Percentiles rank a stretch among this genome's conserved stretches.
These are phyloP conservation scores for Osmoderma eremita DNA, from an alignment of 2,888 invertebrate species.

Conservation along the genomic window DNA sequence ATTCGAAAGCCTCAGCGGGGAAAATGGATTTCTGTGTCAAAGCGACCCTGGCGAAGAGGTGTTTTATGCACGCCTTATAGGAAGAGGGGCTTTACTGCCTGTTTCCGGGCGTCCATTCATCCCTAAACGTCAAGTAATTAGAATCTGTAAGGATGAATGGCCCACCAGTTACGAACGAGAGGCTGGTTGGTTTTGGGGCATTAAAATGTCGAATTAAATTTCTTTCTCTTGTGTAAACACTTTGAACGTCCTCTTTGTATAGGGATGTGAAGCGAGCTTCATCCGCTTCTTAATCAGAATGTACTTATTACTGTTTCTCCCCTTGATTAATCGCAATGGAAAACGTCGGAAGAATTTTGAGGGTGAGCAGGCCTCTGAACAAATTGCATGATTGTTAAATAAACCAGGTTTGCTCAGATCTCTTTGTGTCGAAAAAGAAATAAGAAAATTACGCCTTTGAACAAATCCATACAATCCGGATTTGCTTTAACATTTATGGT, in stretches of 20 bases:
- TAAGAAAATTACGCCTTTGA: neutral
- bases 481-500: too few relatives aligned
- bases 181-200: constrained; percentile 6
- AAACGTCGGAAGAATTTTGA: neutral
- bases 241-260: constrained; percentile 8
- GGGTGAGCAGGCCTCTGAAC: neutral
- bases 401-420: neutral
- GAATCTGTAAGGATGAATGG: constrained; percentile 26
- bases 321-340: constrained; percentile 23
- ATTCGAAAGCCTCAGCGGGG: neutral
- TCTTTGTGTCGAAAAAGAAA: neutral
- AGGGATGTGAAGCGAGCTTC: neutral
- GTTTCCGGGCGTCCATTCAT: constrained; percentile 25
- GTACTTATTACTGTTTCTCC: constrained; percentile 24
- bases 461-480: too few relatives aligned
- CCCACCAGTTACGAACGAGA: neutral
- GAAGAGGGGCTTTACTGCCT: constrained; percentile 13
- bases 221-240: constrained; percentile 27
- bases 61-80: constrained; percentile 11
- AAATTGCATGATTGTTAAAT: neutral
- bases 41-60: constrained; percentile 24
- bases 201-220: constrained; percentile 25
- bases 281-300: constrained; percentile 8
- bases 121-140: constrained; percentile 34
- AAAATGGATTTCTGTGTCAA: constrained; percentile 30